Percentiles rank a stretch among this genome's conserved stretches.
These are phyloP conservation scores for Fundulus diaphanus DNA, from an alignment of 2,797 vertebrate species.

Conservation along the genomic window DNA sequence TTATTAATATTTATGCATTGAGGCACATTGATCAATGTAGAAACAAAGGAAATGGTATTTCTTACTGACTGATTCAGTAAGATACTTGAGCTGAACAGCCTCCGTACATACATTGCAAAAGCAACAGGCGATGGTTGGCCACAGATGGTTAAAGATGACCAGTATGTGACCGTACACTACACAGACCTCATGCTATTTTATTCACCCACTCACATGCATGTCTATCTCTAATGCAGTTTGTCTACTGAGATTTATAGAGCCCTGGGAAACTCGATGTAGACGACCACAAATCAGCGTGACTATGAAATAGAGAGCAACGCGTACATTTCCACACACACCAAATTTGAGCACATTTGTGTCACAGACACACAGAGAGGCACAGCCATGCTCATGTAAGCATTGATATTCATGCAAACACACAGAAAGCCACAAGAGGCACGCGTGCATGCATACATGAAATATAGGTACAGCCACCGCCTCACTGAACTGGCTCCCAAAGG, in stretches of 20 bases:
- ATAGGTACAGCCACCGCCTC: conserved; percentile 73
- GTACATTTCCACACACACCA: conserved; percentile 36
- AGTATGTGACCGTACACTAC: conserved; percentile 26
- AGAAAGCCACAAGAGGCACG: conserved; percentile 18
- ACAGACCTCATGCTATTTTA: conserved; percentile 26
- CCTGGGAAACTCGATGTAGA: conserved; percentile 88
- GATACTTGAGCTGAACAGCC: conserved; percentile 10
- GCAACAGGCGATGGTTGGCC: not conserved
- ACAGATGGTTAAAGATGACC: conserved; percentile 33
- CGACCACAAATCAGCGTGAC: conserved; percentile 89
- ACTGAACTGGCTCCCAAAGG: conserved; percentile 86
- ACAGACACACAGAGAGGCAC: conserved; percentile 38
- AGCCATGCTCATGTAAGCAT: conserved; percentile 24
- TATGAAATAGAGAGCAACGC: conserved; percentile 84
- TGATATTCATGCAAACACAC: conserved; percentile 26
- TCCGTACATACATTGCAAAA: not conserved
- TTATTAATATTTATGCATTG: not conserved
- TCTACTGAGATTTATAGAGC: conserved; percentile 86
- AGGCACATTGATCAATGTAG: not conserved
- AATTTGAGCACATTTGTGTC: conserved; percentile 53
- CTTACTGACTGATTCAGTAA: not conserved
- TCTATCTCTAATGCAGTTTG: conserved; percentile 68
- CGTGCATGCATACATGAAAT: conserved; percentile 65
- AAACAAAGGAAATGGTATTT: not conserved
- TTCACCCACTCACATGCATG: conserved; percentile 28